Evolutionary conservation across 2,113 vertebrate species (phyloP), one percentile per base, ranked within the genome.

Genomic region (Butastur rufipennis): DNA sequence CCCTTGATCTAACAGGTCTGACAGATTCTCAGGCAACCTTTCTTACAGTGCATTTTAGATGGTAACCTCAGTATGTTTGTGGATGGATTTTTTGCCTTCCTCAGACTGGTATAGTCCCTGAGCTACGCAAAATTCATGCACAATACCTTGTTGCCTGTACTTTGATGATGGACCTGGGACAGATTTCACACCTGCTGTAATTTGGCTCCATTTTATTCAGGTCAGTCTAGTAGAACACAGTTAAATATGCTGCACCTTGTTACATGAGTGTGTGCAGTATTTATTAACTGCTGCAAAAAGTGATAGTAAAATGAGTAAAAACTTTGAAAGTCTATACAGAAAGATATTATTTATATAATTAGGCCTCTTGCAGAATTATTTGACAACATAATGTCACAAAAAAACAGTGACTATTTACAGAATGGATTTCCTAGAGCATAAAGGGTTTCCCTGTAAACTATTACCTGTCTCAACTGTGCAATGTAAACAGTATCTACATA

Each of bases 401-500:
- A 50, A 6, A 0, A 3, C 25, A 47, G 36, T 40, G 18, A 22
- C 17, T 71, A 25, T 73, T 73, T 77, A 36, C 15, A 50, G 31
- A 91, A 79, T 56, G 27, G 32, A 78, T 91, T 79, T 93, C 36
- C 50, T 79, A 47, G 29, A 80, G 8, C 53, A 67, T 55, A 11
- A 71, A 90, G 9, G 10, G 6, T 73, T 94, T 91, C 43, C 32
- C 42, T 82, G 34, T 90, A 93, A 96, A 88, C 32, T 22, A 19
- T 66, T 82, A 53, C 68, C 81, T 94, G 26, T 21, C 23, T 62
- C 59, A 81, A 20, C 34, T 63, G 31, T 63, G 38, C 45, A 87
- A 70, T 43, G 58, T 94, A 96, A 97, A 96, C 53, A 81, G 45
- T 82, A 86, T 81, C 74, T 85, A 71, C n/a, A 43, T 85, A 83